These are phyloP conservation scores for Melanotaenia duboulayi DNA, from an alignment of 2,113 vertebrate species.

Conservation along the genomic window DNA sequence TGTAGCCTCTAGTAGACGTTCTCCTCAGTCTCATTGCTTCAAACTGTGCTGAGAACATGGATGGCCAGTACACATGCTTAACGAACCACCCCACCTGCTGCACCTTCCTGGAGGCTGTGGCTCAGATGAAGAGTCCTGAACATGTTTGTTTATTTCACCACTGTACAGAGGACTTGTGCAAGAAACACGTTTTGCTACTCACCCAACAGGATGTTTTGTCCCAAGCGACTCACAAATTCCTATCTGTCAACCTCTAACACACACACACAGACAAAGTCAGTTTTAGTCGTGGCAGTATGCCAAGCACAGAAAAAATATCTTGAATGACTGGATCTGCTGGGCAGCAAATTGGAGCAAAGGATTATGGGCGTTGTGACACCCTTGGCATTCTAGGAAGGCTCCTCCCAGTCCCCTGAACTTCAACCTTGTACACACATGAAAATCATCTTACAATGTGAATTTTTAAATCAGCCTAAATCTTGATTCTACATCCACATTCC, in stretches of 20 bases:
- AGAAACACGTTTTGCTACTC: constrained; percentile 55
- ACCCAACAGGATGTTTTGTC: constrained; percentile 63
- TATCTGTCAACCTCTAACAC: constrained; percentile 45
- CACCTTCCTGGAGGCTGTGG: constrained; percentile 27
- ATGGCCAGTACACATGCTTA: constrained; percentile 10
- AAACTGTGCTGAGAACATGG: constrained; percentile 29
- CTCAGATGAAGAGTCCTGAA: constrained; percentile 11
- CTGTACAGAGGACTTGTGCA: constrained; percentile 42
- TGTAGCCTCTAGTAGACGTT: constrained; percentile 54
- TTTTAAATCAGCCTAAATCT: constrained; percentile 14
- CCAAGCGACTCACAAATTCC: constrained; percentile 55
- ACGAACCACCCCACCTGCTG: constrained; percentile 34
- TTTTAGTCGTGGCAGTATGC: constrained; percentile 45
- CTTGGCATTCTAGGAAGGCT: constrained; percentile 65
- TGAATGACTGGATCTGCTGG: constrained; percentile 71
- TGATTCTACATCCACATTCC: constrained; percentile 12
- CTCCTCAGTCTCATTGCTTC: constrained; percentile 50
- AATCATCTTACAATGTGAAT: constrained; percentile 12
- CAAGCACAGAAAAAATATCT: constrained; percentile 43
- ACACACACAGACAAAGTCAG: constrained; percentile 20
- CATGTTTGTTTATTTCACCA: constrained; percentile 51
- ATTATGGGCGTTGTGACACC: constrained; percentile 55
- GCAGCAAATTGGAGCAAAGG: constrained; percentile 61
- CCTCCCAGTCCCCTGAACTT: constrained; percentile 43
- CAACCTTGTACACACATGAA: constrained; percentile 27